phyloP scores from a whole-genome alignment of 2,888 invertebrate genomes.

The Loripinus fragilis region DNA sequence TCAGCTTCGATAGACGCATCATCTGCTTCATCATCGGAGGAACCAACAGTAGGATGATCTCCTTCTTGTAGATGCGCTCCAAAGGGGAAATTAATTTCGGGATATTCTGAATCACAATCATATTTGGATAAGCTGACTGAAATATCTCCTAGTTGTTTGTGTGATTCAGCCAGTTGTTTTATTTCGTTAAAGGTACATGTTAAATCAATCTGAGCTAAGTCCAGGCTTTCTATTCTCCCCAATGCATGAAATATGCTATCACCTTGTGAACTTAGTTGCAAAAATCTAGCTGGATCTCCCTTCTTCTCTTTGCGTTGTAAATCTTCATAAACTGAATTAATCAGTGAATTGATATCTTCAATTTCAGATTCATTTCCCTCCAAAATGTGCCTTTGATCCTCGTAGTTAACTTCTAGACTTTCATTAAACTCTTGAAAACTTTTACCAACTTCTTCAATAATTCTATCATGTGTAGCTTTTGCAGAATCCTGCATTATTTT shows the following conservation, averaged over 20 bases:
- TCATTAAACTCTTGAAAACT: background rate
- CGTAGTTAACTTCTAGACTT: background rate
- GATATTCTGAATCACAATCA: background rate
- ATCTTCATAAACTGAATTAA: background rate
- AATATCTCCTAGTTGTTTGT: background rate
- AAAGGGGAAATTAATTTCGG: background rate
- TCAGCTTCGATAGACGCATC: background rate
- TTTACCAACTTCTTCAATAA: background rate
- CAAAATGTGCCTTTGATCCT: background rate
- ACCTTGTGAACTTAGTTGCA: background rate
- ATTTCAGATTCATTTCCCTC: background rate
- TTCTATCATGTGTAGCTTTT: background rate
- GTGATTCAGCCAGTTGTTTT: background rate
- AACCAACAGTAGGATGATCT: background rate
- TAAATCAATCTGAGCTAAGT: background rate
- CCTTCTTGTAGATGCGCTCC: too few relatives aligned
- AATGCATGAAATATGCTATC: background rate
- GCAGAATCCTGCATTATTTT: background rate
- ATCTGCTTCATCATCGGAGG: background rate
- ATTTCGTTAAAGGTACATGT: background rate
- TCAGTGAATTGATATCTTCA: background rate
- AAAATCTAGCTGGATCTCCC: background rate
- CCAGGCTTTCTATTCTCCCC: background rate
- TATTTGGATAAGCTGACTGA: background rate
- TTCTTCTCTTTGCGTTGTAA: background rate